phyloP scores from a whole-genome alignment of 2,888 invertebrate species.

The Phorcus lineatus region DNA sequence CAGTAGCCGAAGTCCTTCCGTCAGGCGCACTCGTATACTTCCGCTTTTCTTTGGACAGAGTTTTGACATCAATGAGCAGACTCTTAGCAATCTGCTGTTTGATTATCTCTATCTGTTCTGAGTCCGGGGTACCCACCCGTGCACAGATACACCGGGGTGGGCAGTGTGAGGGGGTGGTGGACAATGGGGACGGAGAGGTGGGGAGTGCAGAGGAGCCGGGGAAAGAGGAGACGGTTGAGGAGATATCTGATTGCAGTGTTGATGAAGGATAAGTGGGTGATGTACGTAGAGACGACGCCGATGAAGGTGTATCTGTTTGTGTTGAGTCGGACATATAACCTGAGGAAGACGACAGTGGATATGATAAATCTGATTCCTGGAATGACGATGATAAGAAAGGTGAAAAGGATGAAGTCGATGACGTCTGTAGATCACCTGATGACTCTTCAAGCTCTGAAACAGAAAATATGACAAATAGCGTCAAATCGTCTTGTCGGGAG shows the following conservation, averaged over 20 bases:
- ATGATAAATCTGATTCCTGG: background rate
- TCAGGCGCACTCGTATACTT: background rate
- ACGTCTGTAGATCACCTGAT: background rate
- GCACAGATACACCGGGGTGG: background rate
- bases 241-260: too few relatives aligned
- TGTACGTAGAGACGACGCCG: background rate
- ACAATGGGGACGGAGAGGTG: background rate
- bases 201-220: background rate
- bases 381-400: background rate
- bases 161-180: background rate
- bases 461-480: background rate
- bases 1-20: background rate
- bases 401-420: background rate
- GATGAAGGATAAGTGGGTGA: background rate
- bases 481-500: background rate
- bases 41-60: background rate
- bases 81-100: background rate
- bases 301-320: constrained; percentile 5
- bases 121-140: background rate
- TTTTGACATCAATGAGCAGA: background rate
- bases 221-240: too few relatives aligned
- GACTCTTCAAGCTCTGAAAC: background rate
- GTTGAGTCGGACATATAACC: constrained; percentile 20
- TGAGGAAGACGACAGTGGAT: background rate
- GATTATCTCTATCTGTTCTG: background rate